These are phyloP conservation scores for Gambusia holbrooki DNA, from an alignment of 2,113 vertebrate genomes.

Conservation along the genomic window DNA sequence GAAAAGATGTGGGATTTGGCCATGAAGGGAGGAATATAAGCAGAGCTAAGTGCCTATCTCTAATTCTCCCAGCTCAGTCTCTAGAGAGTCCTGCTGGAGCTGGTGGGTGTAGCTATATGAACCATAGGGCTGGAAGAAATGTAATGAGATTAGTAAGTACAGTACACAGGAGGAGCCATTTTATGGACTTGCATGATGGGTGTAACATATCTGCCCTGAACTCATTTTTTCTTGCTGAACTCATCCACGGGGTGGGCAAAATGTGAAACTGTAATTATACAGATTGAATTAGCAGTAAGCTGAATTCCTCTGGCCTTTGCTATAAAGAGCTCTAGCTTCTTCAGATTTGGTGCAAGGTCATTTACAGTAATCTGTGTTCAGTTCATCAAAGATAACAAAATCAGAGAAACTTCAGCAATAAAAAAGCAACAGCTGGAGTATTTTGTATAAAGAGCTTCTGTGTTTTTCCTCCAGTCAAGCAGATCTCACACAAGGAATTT, in stretches of 20 bases:
- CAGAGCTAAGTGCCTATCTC: slow-evolving; percentile 67
- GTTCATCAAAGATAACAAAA: neutral
- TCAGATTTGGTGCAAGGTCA: slow-evolving; percentile 6
- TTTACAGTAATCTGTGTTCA: neutral
- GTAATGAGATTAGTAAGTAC: slow-evolving; percentile 69
- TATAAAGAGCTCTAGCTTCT: slow-evolving; percentile 1
- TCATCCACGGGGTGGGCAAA: slow-evolving; percentile 19
- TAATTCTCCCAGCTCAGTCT: slow-evolving; percentile 64
- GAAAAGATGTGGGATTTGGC: slow-evolving; percentile 44
- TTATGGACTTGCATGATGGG: slow-evolving; percentile 39
- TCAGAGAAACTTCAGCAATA: neutral
- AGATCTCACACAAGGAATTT: neutral
- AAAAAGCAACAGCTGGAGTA: neutral
- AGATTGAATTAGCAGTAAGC: neutral
- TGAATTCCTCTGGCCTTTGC: slow-evolving; percentile 2
- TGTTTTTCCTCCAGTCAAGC: neutral
- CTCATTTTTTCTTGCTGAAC: slow-evolving; percentile 33
- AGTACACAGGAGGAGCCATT: slow-evolving; percentile 60
- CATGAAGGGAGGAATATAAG: slow-evolving; percentile 46
- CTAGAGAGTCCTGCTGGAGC: slow-evolving; percentile 54
- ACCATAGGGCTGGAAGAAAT: slow-evolving; percentile 57
- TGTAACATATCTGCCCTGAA: slow-evolving; percentile 53
- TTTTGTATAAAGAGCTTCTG: neutral
- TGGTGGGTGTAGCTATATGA: slow-evolving; percentile 55
- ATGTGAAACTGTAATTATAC: slow-evolving; percentile 35